These are phyloP conservation scores for Oegoconia quadripuncta DNA, from an alignment of 2,888 invertebrate genomes.

Conservation along the genomic window DNA sequence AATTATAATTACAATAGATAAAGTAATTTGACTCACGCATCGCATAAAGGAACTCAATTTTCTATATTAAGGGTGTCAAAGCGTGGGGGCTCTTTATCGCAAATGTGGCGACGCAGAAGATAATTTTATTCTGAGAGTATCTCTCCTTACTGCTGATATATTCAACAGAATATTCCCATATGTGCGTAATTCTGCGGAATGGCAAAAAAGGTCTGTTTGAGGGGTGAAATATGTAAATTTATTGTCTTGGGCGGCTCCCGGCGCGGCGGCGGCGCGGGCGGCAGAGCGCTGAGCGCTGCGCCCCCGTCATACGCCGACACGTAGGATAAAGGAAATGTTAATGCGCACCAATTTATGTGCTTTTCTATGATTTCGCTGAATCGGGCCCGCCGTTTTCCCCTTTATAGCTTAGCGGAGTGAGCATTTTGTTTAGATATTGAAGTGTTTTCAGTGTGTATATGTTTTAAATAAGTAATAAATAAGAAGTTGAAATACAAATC, in stretches of 20 bases:
- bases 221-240: conserved; percentile 80
- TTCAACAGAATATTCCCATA: conserved; percentile 79
- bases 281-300: conserved; percentile 37
- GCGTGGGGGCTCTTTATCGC: conserved; percentile 58
- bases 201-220: conserved; percentile 79
- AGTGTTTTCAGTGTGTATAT: conserved; percentile 39
- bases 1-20: neutral
- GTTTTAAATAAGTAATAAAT: conserved; percentile 16
- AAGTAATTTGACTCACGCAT: conserved; percentile 6
- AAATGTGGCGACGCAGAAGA: conserved; percentile 70
- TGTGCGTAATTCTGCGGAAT: conserved; percentile 79
- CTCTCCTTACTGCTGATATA: conserved; percentile 77
- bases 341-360: conserved; percentile 78
- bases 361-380: conserved; percentile 79
- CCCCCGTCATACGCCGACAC: conserved; percentile 78
- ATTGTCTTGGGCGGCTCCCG: conserved; percentile 76
- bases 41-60: conserved; percentile 19
- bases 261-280: conserved; percentile 37
- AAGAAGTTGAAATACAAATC: too few species aligned
- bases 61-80: conserved; percentile 44
- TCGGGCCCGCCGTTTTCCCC: conserved; percentile 64
- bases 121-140: conserved; percentile 78
- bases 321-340: conserved; percentile 79
- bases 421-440: conserved; percentile 55
- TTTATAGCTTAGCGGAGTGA: conserved; percentile 53